These are phyloP conservation scores for Oreochromis aureus DNA, from an alignment of 2,113 vertebrate genomes.

Conservation along the genomic window DNA sequence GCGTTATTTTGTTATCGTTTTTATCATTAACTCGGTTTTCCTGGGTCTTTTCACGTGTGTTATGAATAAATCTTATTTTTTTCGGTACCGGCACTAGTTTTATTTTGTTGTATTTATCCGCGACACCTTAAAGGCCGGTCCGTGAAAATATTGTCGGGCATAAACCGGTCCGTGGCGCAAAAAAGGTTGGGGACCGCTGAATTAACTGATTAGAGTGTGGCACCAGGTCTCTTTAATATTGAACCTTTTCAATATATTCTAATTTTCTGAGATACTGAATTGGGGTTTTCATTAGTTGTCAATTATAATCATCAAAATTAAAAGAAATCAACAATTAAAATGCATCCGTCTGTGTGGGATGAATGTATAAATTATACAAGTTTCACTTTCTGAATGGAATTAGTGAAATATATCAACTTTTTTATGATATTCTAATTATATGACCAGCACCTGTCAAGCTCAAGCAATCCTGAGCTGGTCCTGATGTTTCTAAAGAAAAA, in stretches of 20 bases:
- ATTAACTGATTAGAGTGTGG: neutral
- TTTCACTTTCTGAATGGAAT: neutral
- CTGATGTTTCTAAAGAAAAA: neutral
- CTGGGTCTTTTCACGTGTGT: no score
- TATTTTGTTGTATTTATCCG: no score
- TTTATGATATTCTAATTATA: neutral
- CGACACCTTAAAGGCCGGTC: no score
- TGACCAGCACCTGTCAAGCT: accelerated
- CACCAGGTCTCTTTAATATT: neutral
- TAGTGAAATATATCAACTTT: accelerated
- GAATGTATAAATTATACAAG: neutral
- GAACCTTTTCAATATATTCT: neutral
- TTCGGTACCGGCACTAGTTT: no score
- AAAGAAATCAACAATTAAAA: neutral
- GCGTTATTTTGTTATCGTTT: no score
- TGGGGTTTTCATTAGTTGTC: neutral
- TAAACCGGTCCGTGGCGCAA: no score
- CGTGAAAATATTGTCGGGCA: no score
- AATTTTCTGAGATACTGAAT: neutral
- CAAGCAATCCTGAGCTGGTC: neutral
- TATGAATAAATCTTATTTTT: no score
- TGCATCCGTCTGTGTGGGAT: accelerated
- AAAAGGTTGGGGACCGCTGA: no score
- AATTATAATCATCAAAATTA: neutral
- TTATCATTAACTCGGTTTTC: no score